These are phyloP conservation scores for Hestina assimilis DNA, from an alignment of 1,140 invertebrate species.

Conservation along the genomic window DNA sequence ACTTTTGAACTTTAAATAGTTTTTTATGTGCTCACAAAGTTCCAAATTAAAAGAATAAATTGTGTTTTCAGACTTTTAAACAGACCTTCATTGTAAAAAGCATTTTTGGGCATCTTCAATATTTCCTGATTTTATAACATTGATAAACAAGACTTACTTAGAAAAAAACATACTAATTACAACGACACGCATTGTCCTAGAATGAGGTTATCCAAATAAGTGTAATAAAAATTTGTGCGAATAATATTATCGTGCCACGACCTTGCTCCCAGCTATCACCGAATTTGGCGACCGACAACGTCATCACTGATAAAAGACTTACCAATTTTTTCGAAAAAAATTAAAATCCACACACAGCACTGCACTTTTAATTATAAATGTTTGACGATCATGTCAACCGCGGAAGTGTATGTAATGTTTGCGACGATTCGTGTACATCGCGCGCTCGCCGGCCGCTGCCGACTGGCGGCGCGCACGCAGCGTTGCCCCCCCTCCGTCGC, in stretches of 20 bases:
- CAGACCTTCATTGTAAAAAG: too few relatives aligned
- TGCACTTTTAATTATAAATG: constrained; percentile 37
- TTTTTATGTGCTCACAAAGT: too few relatives aligned
- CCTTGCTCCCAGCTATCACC: constrained; percentile 74
- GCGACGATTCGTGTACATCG: constrained; percentile 44
- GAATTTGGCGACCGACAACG: constrained; percentile 48
- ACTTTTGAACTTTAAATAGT: too few relatives aligned
- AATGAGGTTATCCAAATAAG: constrained; percentile 70
- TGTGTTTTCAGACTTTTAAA: too few relatives aligned
- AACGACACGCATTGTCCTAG: constrained; percentile 52
- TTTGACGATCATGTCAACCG: constrained; percentile 22
- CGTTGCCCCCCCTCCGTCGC: constrained; percentile 29
- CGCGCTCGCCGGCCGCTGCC: constrained; percentile 62
- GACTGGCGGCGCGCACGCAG: constrained; percentile 72
- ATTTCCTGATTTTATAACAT: background rate
- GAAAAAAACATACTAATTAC: constrained; percentile 5
- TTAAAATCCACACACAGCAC: constrained; percentile 59
- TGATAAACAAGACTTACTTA: background rate
- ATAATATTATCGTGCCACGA: constrained; percentile 73
- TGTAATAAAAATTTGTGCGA: constrained; percentile 73
- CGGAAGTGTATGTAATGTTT: background rate
- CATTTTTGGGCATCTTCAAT: too few relatives aligned
- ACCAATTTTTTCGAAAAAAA: constrained; percentile 39
- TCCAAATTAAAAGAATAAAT: too few relatives aligned
- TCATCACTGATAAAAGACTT: constrained; percentile 56